Evolutionary conservation across 1,140 invertebrate genomes (phyloP).

Genomic region (Atta colombica): DNA sequence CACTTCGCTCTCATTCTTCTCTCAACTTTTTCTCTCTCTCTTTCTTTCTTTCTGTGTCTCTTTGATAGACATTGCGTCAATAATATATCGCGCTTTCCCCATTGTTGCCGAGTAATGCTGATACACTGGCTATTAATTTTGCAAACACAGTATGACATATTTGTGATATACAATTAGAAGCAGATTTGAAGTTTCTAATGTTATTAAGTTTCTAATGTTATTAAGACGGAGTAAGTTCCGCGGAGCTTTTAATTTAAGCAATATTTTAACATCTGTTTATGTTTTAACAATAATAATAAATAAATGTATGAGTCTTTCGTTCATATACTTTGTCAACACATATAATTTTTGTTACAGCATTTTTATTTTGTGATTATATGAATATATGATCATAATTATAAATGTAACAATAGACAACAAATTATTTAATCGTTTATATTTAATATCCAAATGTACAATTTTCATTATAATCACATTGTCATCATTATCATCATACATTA

Average conservation of each 20-base stretch:
- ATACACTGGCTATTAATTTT: conserved; percentile 52
- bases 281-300: background rate
- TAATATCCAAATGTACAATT: background rate
- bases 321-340: background rate
- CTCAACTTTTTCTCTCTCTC: background rate
- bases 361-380: background rate
- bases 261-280: background rate
- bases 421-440: background rate
- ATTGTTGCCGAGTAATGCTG: conserved; percentile 62
- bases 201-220: background rate
- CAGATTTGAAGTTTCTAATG: conserved; percentile 2
- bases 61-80: conserved; percentile 42
- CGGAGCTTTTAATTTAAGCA: background rate
- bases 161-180: conserved; percentile 22
- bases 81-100: conserved; percentile 61
- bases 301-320: background rate
- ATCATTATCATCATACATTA: conserved; percentile 4
- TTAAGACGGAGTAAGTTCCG: background rate
- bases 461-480: background rate
- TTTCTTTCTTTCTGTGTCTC: conserved; percentile 10
- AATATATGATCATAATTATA: background rate
- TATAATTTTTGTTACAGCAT: background rate
- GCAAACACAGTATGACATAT: background rate
- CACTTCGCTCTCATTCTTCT: background rate
- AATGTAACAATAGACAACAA: background rate